A percentile compares a stretch with the other conserved stretches of the same genome.
phyloP scores from a whole-genome alignment of 2,888 invertebrate genomes.

The Agonopterix arenella region DNA sequence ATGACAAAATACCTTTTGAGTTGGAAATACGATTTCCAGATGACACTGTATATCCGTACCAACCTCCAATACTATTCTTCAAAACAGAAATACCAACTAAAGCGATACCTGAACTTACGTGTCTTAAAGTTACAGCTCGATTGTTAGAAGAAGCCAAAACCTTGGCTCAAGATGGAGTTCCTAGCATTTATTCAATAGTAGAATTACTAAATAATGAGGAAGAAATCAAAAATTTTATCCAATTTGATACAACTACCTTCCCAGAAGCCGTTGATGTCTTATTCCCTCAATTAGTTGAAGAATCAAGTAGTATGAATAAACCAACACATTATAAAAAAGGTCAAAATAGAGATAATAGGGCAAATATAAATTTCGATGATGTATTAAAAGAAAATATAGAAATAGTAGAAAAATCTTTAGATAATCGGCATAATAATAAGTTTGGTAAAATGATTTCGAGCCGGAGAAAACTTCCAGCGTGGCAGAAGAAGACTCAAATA shows the following conservation, averaged over 20 bases:
- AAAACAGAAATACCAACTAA: conserved; percentile 76
- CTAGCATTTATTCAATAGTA: conserved; percentile 83
- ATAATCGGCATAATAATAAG: conserved; percentile 76
- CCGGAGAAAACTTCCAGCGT: conserved; percentile 83
- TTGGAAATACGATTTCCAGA: conserved; percentile 86
- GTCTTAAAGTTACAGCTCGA: conserved; percentile 80
- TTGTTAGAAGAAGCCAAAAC: conserved; percentile 82
- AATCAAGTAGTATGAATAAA: conserved; percentile 29
- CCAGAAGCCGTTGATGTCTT: conserved; percentile 73
- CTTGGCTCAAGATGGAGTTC: conserved; percentile 81
- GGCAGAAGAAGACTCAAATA: conserved; percentile 82
- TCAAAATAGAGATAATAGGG: conserved; percentile 72
- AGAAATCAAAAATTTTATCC: conserved; percentile 78
- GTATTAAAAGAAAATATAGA: conserved; percentile 78
- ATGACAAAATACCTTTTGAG: conserved; percentile 73
- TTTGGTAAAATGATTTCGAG: conserved; percentile 81
- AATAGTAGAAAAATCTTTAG: conserved; percentile 78
- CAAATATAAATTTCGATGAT: conserved; percentile 67
- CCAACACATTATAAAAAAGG: conserved; percentile 80
- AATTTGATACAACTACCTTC: conserved; percentile 71
- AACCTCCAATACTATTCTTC: conserved; percentile 83
- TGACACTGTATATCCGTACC: conserved; percentile 83
- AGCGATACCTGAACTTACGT: conserved; percentile 79
- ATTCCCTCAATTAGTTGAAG: conserved; percentile 77
- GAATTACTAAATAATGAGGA: conserved; percentile 83